Conservation (phyloP, 2,797 vertebrate species). For the Morus bassanus region DNA sequence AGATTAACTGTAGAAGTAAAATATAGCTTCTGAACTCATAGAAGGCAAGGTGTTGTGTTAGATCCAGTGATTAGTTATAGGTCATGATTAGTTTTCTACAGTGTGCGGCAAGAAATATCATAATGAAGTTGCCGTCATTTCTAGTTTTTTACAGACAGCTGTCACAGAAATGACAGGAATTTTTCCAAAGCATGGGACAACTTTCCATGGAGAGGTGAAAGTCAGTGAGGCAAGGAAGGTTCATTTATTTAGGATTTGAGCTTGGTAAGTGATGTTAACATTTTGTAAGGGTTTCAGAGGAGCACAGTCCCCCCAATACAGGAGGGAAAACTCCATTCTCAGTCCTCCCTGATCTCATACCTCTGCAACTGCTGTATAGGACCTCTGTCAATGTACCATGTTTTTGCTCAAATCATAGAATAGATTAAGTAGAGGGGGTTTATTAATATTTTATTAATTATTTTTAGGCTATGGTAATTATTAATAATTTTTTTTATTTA, state of each 20-base stretch:
- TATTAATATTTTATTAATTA: background rate
- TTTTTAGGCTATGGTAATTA: background rate
- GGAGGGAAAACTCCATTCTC: background rate
- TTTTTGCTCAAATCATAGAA: background rate
- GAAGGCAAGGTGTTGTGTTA: background rate
- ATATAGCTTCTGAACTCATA: background rate
- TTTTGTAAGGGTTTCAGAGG: background rate
- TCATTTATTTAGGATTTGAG: background rate
- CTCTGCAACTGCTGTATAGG: background rate
- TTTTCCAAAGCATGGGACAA: background rate
- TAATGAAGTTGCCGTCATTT: background rate
- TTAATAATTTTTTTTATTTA: background rate
- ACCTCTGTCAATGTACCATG: background rate
- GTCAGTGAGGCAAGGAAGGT: background rate
- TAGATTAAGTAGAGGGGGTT: background rate
- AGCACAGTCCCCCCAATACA: background rate
- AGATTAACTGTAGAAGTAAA: slow-evolving; percentile 34
- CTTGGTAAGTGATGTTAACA: background rate
- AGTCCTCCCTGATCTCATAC: background rate
- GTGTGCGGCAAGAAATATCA: background rate
- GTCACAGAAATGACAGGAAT: background rate
- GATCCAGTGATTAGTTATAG: background rate
- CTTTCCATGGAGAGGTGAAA: background rate
- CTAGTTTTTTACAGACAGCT: background rate
- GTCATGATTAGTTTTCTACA: background rate